Percentiles rank a stretch among this genome's conserved stretches.
These are phyloP conservation scores for Callimorpha dominula DNA, from an alignment of 2,888 invertebrate species.

Conservation along the genomic window DNA sequence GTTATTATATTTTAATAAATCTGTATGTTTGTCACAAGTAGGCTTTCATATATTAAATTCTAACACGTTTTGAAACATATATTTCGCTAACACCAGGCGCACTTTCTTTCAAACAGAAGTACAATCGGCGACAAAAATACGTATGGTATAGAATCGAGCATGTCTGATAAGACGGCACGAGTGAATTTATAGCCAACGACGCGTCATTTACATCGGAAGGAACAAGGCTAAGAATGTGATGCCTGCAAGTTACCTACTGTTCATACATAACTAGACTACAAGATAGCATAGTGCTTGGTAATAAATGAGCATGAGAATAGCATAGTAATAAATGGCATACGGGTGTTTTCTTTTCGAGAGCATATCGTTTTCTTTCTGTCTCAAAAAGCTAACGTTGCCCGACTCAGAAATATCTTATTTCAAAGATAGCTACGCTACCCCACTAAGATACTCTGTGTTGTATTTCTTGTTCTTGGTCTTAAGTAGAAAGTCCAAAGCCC, in stretches of 20 bases:
- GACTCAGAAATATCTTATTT: no score
- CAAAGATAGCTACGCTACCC: no score
- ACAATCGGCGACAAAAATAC: slow-evolving; percentile 39
- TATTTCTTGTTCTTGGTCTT: no score
- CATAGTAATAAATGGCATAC: no score
- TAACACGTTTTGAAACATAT: slow-evolving; percentile 2
- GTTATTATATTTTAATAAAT: not conserved
- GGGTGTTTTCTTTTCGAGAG: not conserved
- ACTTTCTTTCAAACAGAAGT: slow-evolving; percentile 19
- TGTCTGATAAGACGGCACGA: slow-evolving; percentile 48
- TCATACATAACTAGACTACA: slow-evolving; percentile 8
- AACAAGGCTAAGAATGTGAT: slow-evolving; percentile 50
- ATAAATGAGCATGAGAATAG: not conserved
- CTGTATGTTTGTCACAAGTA: not conserved
- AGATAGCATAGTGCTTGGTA: slow-evolving; percentile 9
- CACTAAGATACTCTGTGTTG: no score
- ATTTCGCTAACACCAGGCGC: not conserved
- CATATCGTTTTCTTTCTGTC: not conserved
- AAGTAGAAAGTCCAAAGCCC: no score
- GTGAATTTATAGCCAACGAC: slow-evolving; percentile 49
- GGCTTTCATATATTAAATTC: not conserved
- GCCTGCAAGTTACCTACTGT: slow-evolving; percentile 34
- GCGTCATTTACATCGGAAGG: slow-evolving; percentile 56
- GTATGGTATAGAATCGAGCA: slow-evolving; percentile 46
- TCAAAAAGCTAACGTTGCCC: not conserved